A percentile compares a stretch with the other conserved stretches of the same genome.
phyloP scores from a whole-genome alignment of 1,140 invertebrate species.

The Wiebesia pumilae region DNA sequence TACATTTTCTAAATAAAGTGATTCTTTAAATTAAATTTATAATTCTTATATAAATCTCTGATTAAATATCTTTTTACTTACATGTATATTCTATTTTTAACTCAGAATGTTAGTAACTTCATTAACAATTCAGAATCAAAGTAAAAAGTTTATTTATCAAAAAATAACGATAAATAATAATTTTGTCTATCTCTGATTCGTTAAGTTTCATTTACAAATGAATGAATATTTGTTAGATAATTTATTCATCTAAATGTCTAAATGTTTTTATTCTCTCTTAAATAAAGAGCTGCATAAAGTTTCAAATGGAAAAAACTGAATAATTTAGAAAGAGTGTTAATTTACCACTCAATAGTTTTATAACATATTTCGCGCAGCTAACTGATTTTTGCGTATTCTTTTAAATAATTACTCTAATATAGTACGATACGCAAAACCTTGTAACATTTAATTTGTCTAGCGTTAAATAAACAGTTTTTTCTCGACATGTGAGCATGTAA shows the following conservation, averaged over 20 bases:
- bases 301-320: background rate
- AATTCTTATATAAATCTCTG: background rate
- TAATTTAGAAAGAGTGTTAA: background rate
- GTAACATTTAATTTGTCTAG: constrained; percentile 18
- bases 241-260: background rate
- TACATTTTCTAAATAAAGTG: background rate
- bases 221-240: background rate
- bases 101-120: background rate
- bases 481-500: background rate
- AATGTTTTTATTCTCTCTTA: too few relatives aligned
- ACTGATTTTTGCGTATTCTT: background rate
- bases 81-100: background rate
- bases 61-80: constrained; percentile 15
- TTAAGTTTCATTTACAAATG: background rate
- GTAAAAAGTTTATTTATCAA: background rate
- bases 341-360: background rate
- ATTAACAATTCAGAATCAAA: background rate
- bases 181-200: background rate
- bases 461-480: background rate
- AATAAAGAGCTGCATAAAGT: background rate
- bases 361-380: background rate
- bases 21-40: constrained; percentile 6
- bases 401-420: background rate
- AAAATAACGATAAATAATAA: background rate
- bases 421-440: background rate